Evolutionary conservation across 64 coral and sea anemone species (phyloP).

Genomic region (Hydrozoanthus tunicans): DNA sequence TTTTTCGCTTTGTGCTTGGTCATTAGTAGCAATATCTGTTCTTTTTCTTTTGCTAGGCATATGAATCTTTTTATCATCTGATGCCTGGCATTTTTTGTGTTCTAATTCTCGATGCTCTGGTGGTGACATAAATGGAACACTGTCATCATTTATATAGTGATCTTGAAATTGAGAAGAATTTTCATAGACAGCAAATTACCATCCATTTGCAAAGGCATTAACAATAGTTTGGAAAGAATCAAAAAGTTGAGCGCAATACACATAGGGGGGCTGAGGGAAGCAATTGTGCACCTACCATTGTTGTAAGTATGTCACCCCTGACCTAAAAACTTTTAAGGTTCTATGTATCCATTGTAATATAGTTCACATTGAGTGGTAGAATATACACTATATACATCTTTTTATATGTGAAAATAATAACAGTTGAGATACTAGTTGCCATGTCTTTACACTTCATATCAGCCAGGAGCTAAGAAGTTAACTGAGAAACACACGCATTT

Average conservation of each 20-base stretch:
- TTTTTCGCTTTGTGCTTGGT: neutral
- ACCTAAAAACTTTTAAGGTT: no score
- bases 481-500: no score
- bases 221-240: slow-evolving; percentile 19
- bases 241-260: slow-evolving; percentile 52
- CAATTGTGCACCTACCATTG: no score
- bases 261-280: neutral
- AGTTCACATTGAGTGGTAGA: no score
- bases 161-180: slow-evolving; percentile 1
- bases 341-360: no score
- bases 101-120: neutral
- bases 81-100: neutral
- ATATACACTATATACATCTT: no score
- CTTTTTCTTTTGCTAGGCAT: slow-evolving; percentile 34
- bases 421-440: no score
- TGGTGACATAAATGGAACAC: neutral
- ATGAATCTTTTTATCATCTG: slow-evolving; percentile 38
- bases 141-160: neutral
- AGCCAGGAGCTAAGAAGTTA: no score
- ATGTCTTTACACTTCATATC: no score
- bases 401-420: no score
- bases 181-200: slow-evolving; percentile 68
- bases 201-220: slow-evolving; percentile 47
- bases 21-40: slow-evolving; percentile 27
- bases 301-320: no score